Conservation (phyloP, 2,888 invertebrate genomes). For the Zygaena filipendulae region DNA sequence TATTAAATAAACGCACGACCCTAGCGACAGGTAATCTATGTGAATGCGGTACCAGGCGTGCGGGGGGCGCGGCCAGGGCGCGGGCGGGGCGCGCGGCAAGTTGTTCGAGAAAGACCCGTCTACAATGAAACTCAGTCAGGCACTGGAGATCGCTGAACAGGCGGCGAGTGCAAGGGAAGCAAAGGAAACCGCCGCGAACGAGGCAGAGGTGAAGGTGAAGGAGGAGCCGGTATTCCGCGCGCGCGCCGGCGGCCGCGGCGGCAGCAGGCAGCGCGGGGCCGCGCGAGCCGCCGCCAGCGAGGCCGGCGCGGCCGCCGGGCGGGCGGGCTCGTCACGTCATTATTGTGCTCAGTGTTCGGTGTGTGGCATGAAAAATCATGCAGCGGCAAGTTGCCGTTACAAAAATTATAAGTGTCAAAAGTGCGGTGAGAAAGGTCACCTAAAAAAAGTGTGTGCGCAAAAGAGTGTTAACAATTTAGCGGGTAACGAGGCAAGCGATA, state of each 20-base stretch:
- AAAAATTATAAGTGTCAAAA: constrained; percentile 8
- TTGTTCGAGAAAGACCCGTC: constrained; percentile 12
- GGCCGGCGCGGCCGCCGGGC: too few species aligned
- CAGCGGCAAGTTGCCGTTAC: constrained; percentile 8
- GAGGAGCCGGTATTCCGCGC: constrained; percentile 10
- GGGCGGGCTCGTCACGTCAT: too few species aligned
- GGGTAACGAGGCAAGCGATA: neutral
- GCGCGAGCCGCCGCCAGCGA: neutral
- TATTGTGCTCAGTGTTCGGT: constrained; percentile 6
- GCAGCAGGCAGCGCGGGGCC: neutral
- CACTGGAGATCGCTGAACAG: constrained; percentile 12
- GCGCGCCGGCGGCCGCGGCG: neutral
- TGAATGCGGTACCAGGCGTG: constrained; percentile 10
- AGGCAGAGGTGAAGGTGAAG: constrained; percentile 3
- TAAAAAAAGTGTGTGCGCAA: constrained; percentile 11
- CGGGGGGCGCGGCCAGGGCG: constrained; percentile 8
- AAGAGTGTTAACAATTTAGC: too few species aligned
- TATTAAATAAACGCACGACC: constrained; percentile 9
- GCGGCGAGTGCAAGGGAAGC: constrained; percentile 11
- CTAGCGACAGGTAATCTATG: constrained; percentile 15
- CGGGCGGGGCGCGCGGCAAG: constrained; percentile 11
- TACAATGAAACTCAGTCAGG: constrained; percentile 8
- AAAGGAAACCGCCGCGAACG: neutral
- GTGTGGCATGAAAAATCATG: constrained; percentile 10
- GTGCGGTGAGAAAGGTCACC: constrained; percentile 11